These are phyloP conservation scores for Phataginus tricuspis DNA, from an alignment of 2,797 vertebrate species.

Conservation along the genomic window DNA sequence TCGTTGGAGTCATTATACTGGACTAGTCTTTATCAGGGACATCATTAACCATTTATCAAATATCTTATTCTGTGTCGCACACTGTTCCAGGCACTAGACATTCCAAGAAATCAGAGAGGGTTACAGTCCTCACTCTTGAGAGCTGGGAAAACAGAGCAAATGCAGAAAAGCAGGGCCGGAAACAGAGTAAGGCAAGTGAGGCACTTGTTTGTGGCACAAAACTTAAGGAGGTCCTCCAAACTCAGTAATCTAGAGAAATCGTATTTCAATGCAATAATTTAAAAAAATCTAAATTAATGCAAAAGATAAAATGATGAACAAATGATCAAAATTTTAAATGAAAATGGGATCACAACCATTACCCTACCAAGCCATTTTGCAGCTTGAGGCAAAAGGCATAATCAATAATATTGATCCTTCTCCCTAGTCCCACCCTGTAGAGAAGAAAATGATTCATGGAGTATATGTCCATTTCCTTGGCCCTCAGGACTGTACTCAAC, in stretches of 20 bases:
- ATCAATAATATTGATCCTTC: not conserved
- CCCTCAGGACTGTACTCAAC: not conserved
- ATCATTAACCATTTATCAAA: not conserved
- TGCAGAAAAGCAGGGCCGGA: not conserved
- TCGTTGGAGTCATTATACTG: not conserved
- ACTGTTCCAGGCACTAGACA: not conserved
- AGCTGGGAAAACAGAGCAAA: not conserved
- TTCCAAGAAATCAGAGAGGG: not conserved
- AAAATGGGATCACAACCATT: not conserved
- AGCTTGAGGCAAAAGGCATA: not conserved
- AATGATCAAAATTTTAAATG: not conserved
- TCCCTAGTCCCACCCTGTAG: fast-evolving
- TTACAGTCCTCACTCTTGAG: not conserved
- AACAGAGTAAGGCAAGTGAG: not conserved
- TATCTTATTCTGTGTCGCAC: not conserved
- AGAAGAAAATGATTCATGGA: not conserved
- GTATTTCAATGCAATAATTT: not conserved
- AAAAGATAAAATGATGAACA: not conserved
- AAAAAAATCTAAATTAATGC: not conserved
- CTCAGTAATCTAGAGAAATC: not conserved
- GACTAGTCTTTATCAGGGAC: not conserved
- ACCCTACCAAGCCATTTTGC: not conserved
- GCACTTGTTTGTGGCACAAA: not conserved
- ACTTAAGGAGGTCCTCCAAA: not conserved
- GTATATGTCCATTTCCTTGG: not conserved